A percentile compares a stretch with the other conserved stretches of the same genome.
These are phyloP conservation scores for Raillietiella orientalis DNA, from an alignment of 2,888 invertebrate genomes.

Conservation along the genomic window DNA sequence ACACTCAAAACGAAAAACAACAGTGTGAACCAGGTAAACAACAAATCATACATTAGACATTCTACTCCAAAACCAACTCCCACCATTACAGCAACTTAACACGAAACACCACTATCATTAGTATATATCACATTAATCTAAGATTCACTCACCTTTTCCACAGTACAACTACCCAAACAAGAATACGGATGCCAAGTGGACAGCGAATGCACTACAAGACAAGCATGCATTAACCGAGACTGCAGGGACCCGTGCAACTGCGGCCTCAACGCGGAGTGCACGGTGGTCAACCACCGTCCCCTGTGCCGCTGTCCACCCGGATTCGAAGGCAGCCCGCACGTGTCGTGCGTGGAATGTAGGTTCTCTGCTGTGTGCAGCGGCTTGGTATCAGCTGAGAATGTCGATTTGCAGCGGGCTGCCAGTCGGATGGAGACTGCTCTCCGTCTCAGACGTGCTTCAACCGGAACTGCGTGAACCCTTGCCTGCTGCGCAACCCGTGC, in stretches of 20 bases:
- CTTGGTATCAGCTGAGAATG: too few species aligned
- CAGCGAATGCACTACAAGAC: conserved; percentile 42
- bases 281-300: conserved; percentile 36
- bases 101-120: too few species aligned
- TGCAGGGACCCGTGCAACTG: conserved; percentile 16
- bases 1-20: too few species aligned
- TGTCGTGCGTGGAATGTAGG: conserved; percentile 7
- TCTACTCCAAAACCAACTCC: too few species aligned
- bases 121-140: too few species aligned
- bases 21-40: too few species aligned
- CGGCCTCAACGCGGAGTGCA: conserved; percentile 40
- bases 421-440: conserved; percentile 36
- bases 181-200: conserved; percentile 38
- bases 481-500: conserved; percentile 30
- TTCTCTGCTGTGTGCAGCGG: background rate
- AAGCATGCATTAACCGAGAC: conserved; percentile 16
- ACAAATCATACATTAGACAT: too few species aligned
- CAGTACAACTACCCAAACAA: background rate
- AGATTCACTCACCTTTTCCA: too few species aligned
- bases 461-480: conserved; percentile 47
- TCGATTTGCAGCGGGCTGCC: conserved; percentile 35
- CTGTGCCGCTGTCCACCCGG: conserved; percentile 30
- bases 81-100: too few species aligned
- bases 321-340: conserved; percentile 9
- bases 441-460: conserved; percentile 40